Evolutionary conservation across 2,888 invertebrate genomes (phyloP), one percentile per base, ranked within the genome.

Genomic region (Mesodorylaimus sp.): DNA sequence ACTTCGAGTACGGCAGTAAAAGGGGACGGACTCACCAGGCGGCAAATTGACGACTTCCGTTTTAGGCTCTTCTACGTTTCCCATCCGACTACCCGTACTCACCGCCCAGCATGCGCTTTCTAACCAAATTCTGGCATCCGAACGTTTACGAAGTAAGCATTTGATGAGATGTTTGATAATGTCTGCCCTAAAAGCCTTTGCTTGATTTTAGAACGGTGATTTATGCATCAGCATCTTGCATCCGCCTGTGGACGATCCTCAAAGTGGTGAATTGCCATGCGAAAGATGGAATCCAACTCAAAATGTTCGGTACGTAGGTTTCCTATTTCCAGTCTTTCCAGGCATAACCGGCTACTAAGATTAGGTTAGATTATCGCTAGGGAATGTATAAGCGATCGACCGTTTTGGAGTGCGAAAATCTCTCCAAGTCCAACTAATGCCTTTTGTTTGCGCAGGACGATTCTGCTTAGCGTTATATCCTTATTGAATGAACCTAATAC

Each of bases 211-310:
- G 85, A 97, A 95, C 70, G 97, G 97, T 45, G 95, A 99, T 71
- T 76, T 99, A 52, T 97, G 97, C 74, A 97, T 97, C 75, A 93
- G 93, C 59, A 99, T 99, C 68, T 76, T 97, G 54, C 97, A 99
- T 72, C 93, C 97, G 52, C 95, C 97, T 21, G 83, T 93, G 51
- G 95, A 99, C 71, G 97, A 99, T 73, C 95, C 97, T 36, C 95
- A 95, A 68, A 91, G 89, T 61, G 97, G 97, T 26, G 97, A 97
- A 70, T 72, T 95, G 63, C 91, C 97, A 0, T 95, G 93, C 72
- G 97, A 97, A 73, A 81, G 97, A 70, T 97, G 97, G 97, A 99
- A 99, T 76, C 97, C 97, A 49, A 99, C 97, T 58, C 97, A 99
- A 74, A 95, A 87, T 66, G 95, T 97, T 53, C 51, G 61, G 54